phyloP scores from a whole-genome alignment of 2,888 invertebrate species.

The Tuta absoluta region DNA sequence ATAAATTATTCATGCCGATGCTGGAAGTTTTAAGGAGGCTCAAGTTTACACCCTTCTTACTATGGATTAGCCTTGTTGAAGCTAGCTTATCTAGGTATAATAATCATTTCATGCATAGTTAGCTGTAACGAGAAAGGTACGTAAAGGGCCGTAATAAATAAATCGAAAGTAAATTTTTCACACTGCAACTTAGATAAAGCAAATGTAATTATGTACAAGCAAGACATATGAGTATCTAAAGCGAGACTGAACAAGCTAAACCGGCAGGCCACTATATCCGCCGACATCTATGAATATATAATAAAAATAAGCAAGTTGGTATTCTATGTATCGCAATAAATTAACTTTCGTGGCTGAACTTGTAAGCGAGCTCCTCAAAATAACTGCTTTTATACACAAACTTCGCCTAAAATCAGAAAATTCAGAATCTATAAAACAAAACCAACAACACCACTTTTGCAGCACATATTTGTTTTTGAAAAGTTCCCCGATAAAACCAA shows the following conservation, averaged over 20 bases:
- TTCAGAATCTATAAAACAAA: slow-evolving; percentile 24
- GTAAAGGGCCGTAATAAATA: too few species aligned
- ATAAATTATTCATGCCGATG: slow-evolving; percentile 49
- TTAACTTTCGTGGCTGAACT: too few species aligned
- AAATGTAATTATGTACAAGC: too few species aligned
- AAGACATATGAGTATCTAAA: too few species aligned
- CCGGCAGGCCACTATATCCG: too few species aligned
- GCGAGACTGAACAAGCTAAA: too few species aligned
- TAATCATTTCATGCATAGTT: slow-evolving; percentile 53
- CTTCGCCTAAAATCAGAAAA: slow-evolving; percentile 30
- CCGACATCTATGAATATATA: too few species aligned
- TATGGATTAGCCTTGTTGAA: slow-evolving; percentile 49
- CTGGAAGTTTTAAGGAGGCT: slow-evolving; percentile 43
- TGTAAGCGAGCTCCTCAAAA: too few species aligned
- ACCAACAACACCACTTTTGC: slow-evolving; percentile 10
- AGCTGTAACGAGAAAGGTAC: not conserved
- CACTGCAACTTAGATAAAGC: too few species aligned
- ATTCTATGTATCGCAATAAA: too few species aligned
- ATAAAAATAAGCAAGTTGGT: too few species aligned
- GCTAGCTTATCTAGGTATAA: slow-evolving; percentile 51
- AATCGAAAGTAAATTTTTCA: too few species aligned
- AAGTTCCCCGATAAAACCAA: slow-evolving; percentile 20
- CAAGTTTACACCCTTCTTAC: slow-evolving; percentile 41
- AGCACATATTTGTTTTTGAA: slow-evolving; percentile 17
- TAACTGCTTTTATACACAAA: slow-evolving; percentile 1